These are phyloP conservation scores for Miltochrista miniata DNA, from an alignment of 2,888 invertebrate genomes.

Conservation along the genomic window DNA sequence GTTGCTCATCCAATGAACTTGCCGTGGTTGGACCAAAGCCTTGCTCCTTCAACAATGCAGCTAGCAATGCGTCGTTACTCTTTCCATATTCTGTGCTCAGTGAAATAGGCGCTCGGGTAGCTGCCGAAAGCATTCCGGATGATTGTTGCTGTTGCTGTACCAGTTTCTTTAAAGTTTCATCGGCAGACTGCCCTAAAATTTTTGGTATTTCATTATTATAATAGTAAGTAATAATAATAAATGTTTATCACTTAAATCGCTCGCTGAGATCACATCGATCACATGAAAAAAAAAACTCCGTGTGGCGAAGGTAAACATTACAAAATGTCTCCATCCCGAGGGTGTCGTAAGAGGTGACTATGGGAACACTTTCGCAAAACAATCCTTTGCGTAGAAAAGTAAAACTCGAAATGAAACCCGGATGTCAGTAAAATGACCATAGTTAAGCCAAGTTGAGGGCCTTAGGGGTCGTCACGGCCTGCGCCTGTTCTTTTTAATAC, in stretches of 20 bases:
- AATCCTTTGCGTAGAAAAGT: too few relatives aligned
- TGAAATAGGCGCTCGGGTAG: slow-evolving; percentile 70
- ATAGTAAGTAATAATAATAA: background rate
- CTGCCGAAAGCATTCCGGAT: slow-evolving; percentile 67
- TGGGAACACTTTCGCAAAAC: too few relatives aligned
- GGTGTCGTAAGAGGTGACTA: too few relatives aligned
- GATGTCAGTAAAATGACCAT: too few relatives aligned
- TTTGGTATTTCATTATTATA: background rate
- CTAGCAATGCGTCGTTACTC: slow-evolving; percentile 87
- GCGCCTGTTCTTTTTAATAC: too few relatives aligned
- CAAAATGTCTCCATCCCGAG: too few relatives aligned
- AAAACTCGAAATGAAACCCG: too few relatives aligned
- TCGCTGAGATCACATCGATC: too few relatives aligned
- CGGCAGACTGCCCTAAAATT: slow-evolving; percentile 70
- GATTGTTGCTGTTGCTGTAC: slow-evolving; percentile 62
- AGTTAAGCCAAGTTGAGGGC: too few relatives aligned
- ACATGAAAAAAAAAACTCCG: too few relatives aligned
- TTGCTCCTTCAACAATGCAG: slow-evolving; percentile 87
- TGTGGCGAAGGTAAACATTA: too few relatives aligned
- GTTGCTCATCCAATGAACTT: slow-evolving; percentile 83
- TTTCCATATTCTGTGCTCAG: slow-evolving; percentile 83
- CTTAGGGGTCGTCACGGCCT: too few relatives aligned
- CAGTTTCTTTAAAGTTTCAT: slow-evolving; percentile 71
- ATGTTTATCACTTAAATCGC: background rate
- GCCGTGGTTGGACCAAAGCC: slow-evolving; percentile 89